Conservation (phyloP, 1,140 invertebrate genomes). For the Vanessa atalanta region DNA sequence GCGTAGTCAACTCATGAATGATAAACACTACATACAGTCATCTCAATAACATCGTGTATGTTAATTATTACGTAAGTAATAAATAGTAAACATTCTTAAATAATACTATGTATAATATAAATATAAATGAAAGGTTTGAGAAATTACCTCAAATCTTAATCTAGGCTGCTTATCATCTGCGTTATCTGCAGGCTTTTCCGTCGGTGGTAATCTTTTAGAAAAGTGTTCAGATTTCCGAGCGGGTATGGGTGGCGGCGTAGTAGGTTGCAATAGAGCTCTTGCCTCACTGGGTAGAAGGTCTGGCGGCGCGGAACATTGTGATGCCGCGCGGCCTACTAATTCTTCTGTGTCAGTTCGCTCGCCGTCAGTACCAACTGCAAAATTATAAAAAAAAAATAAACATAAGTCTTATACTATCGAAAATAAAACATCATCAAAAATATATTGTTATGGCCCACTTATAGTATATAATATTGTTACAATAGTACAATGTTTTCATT, state of each 20-base stretch:
- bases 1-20: constrained; percentile 37
- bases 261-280: constrained; percentile 63
- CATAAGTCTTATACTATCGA: too few relatives aligned
- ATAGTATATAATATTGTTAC: too few relatives aligned
- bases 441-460: too few relatives aligned
- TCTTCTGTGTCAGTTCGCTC: constrained; percentile 82
- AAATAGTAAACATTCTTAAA: neutral
- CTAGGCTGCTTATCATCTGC: constrained; percentile 64
- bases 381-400: constrained; percentile 37
- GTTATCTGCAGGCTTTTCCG: constrained; percentile 42
- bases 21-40: constrained; percentile 36
- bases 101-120: neutral
- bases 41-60: neutral
- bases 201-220: constrained; percentile 49
- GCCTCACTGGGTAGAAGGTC: constrained; percentile 76
- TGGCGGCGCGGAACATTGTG: constrained; percentile 77
- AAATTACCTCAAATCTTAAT: constrained; percentile 69
- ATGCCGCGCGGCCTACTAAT: constrained; percentile 77
- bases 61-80: neutral
- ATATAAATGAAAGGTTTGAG: neutral
- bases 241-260: constrained; percentile 50
- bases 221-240: constrained; percentile 41
- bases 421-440: too few relatives aligned
- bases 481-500: too few relatives aligned
- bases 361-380: constrained; percentile 79